Conservation (phyloP, 2,797 vertebrate species). For the Sardinella longiceps region DNA sequence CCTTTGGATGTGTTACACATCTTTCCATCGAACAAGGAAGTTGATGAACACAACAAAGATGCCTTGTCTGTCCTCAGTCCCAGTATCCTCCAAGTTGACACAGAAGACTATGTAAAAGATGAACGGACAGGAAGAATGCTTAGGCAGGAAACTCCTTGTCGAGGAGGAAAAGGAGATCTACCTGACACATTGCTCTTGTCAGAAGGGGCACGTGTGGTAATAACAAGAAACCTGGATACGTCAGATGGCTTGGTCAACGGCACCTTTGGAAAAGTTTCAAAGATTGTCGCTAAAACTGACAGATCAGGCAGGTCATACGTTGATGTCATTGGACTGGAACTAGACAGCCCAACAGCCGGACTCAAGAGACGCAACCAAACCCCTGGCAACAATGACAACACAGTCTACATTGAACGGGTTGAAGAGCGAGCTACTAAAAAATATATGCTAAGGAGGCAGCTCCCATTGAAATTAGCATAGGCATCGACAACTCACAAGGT, state of each 20-base stretch:
- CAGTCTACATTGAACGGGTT: slow-evolving; percentile 30
- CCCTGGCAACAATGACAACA: neutral
- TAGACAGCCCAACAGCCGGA: slow-evolving; percentile 34
- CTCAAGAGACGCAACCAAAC: slow-evolving; percentile 8
- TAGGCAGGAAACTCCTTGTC: neutral
- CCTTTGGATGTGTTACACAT: slow-evolving; percentile 21
- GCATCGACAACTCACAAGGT: slow-evolving; percentile 30
- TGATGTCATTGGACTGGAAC: slow-evolving; percentile 16
- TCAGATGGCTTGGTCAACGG: slow-evolving; percentile 27
- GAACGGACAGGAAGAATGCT: neutral
- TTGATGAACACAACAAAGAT: slow-evolving; percentile 19
- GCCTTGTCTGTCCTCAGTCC: neutral
- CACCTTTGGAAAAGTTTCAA: slow-evolving; percentile 26
- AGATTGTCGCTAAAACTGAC: neutral
- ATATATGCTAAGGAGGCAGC: slow-evolving; percentile 8
- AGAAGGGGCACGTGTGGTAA: slow-evolving; percentile 31
- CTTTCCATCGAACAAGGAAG: slow-evolving; percentile 29
- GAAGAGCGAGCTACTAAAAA: slow-evolving; percentile 12
- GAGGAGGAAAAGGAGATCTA: slow-evolving; percentile 18
- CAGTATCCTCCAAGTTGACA: neutral
- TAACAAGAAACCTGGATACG: slow-evolving; percentile 31
- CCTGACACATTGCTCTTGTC: slow-evolving; percentile 3
- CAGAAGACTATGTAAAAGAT: slow-evolving; percentile 21
- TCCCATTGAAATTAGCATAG: slow-evolving; percentile 40
- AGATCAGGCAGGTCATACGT: neutral